Percentiles rank a stretch among this genome's conserved stretches.
phyloP scores from a whole-genome alignment of 1,140 invertebrate genomes.

The Eubasilissa regina region DNA sequence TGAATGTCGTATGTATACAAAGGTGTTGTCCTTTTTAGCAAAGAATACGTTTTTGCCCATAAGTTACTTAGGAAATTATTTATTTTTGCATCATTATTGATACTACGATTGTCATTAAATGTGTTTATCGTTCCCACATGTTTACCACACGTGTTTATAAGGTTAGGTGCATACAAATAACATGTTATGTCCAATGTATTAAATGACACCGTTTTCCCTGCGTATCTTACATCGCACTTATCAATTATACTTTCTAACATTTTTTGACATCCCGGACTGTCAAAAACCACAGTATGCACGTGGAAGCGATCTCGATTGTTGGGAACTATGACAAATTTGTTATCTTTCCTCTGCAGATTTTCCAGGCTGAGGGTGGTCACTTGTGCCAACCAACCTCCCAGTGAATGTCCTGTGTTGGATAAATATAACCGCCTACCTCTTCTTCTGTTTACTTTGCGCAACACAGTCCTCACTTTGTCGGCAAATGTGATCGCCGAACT shows the following conservation, averaged over 20 bases:
- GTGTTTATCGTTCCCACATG: neutral
- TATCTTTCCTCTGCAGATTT: neutral
- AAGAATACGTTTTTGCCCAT: no score
- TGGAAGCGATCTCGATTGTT: neutral
- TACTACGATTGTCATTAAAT: no score
- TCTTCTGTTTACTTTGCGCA: neutral
- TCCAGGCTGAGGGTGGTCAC: neutral
- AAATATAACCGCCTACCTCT: neutral
- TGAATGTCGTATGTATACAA: no score
- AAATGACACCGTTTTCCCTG: neutral
- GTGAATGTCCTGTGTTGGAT: neutral
- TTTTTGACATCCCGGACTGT: neutral
- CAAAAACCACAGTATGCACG: conserved; percentile 8
- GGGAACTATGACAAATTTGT: neutral
- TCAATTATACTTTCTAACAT: neutral
- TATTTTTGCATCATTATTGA: neutral
- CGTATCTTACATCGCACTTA: neutral
- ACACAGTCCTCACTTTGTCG: neutral
- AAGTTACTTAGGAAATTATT: no score
- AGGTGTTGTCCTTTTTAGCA: no score
- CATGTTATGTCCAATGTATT: neutral
- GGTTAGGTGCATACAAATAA: neutral
- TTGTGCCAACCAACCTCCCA: conserved; percentile 14
- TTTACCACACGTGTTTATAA: neutral
- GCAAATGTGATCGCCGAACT: neutral